Conservation (phyloP, 2,113 vertebrate species). For the Pollachius pollachius region DNA sequence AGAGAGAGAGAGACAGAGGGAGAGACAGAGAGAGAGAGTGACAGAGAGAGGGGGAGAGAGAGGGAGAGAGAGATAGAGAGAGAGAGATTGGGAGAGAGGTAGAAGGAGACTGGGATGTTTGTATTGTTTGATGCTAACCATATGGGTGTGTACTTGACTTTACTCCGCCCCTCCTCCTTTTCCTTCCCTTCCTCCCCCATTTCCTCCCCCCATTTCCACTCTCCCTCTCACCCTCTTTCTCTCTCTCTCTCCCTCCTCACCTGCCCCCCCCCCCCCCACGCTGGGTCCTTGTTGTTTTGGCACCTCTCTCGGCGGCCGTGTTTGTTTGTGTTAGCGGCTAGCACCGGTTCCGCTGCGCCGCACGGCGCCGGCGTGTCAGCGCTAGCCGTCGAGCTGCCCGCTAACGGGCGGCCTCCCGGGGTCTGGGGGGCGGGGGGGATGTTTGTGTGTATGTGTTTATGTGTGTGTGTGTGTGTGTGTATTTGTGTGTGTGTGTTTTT, state of each 20-base stretch:
- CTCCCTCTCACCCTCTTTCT: background rate
- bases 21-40: too few relatives aligned
- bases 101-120: background rate
- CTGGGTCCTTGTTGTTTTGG: slow-evolving; percentile 55
- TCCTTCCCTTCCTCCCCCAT: background rate
- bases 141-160: too few relatives aligned
- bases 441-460: background rate
- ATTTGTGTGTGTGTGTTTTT: background rate
- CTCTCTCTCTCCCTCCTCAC: slow-evolving; percentile 20
- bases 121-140: too few relatives aligned
- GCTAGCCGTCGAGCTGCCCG: slow-evolving; percentile 49
- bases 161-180: background rate
- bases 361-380: slow-evolving; percentile 58
- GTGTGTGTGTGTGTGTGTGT: slow-evolving; percentile 3
- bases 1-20: too few relatives aligned
- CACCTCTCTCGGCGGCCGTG: slow-evolving; percentile 51
- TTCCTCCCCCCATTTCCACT: background rate
- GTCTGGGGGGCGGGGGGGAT: background rate
- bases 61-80: slow-evolving; percentile 6
- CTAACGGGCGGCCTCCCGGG: slow-evolving; percentile 60
- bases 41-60: background rate
- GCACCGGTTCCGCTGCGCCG: slow-evolving; percentile 68
- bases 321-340: slow-evolving; percentile 64
- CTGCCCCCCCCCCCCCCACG: slow-evolving; percentile 14
- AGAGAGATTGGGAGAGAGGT: too few relatives aligned